Evolutionary conservation across 2,888 invertebrate species (phyloP).

Genomic region (Callyntrura sp.): DNA sequence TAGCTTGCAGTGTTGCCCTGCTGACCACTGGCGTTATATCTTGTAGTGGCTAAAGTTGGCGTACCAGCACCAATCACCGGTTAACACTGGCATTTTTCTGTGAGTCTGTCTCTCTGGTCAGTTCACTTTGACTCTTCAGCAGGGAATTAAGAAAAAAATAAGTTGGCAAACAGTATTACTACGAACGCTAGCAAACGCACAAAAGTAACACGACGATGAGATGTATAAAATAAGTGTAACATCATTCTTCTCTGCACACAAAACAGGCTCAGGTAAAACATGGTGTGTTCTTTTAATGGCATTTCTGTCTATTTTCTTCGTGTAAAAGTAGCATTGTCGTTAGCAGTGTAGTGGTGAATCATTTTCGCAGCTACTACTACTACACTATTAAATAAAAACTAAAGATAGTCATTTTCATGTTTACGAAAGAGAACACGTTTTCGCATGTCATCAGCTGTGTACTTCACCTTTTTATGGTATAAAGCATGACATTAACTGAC

Average conservation of each 20-base stretch:
- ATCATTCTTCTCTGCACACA: neutral
- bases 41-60: neutral
- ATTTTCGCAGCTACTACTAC: conserved; percentile 18
- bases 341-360: neutral
- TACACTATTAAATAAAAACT: conserved; percentile 22
- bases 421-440: conserved; percentile 56
- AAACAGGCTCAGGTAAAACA: neutral
- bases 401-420: conserved; percentile 34
- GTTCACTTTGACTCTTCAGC: conserved; percentile 10
- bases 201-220: no score
- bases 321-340: conserved; percentile 4
- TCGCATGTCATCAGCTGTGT: conserved; percentile 63
- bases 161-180: neutral
- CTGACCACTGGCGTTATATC: conserved; percentile 10
- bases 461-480: conserved; percentile 25
- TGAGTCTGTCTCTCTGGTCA: neutral
- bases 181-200: no score
- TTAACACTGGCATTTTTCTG: conserved; percentile 34
- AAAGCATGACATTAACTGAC: neutral
- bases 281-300: neutral
- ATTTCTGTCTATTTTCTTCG: neutral
- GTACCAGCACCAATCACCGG: neutral
- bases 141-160: conserved; percentile 17
- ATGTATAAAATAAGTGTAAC: neutral
- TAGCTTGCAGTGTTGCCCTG: neutral